phyloP scores from a whole-genome alignment of 1,140 invertebrate species.

The Homalodisca vitripennis region DNA sequence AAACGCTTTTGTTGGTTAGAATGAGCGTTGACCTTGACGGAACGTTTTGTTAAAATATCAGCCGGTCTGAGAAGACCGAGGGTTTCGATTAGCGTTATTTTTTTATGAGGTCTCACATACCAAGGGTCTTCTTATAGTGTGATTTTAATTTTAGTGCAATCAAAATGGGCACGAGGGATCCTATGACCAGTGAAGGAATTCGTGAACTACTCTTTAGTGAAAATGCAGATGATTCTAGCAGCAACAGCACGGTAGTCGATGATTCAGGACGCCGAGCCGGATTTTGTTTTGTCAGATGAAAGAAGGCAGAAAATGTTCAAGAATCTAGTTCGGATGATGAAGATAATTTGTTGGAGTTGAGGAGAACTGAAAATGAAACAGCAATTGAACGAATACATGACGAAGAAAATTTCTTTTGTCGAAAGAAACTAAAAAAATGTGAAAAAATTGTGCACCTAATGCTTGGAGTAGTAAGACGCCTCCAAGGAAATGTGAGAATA shows the following conservation, averaged over 20 bases:
- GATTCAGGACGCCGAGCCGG: not conserved
- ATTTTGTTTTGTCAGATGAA: not conserved
- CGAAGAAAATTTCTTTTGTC: not conserved
- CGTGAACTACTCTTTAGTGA: not conserved
- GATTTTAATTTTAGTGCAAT: not conserved
- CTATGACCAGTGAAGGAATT: no score
- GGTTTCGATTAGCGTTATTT: not conserved
- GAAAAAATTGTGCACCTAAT: not conserved
- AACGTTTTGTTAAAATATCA: no score
- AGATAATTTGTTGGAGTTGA: not conserved
- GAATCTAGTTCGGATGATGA: not conserved
- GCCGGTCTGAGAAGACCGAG: not conserved
- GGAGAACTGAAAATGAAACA: not conserved
- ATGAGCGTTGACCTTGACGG: not conserved
- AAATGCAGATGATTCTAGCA: not conserved
- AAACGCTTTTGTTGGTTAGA: not conserved
- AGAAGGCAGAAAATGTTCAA: not conserved
- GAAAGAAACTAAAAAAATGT: no score
- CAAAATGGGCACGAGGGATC: not conserved
- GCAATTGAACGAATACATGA: not conserved
- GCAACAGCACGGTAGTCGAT: not conserved
- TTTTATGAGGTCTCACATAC: not conserved
- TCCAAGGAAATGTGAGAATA: no score
- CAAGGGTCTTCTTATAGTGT: not conserved
- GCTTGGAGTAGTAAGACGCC: not conserved